These are phyloP conservation scores for Suricata suricatta DNA, from an alignment of 2,113 vertebrate genomes.

Conservation along the genomic window DNA sequence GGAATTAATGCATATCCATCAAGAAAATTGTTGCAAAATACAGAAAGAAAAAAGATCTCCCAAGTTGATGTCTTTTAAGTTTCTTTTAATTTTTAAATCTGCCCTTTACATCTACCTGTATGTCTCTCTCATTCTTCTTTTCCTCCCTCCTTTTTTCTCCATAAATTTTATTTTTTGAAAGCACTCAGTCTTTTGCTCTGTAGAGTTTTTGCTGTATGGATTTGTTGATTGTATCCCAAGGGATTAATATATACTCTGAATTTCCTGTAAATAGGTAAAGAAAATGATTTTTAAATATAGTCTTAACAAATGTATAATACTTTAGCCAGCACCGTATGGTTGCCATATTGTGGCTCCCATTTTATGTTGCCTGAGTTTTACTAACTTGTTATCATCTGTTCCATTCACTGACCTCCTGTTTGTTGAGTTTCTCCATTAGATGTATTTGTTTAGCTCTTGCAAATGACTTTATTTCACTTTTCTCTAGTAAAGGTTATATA, in stretches of 20 bases:
- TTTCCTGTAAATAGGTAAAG: constrained; percentile 42
- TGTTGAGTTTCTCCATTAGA: neutral
- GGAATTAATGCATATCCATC: neutral
- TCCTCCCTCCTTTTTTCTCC: neutral
- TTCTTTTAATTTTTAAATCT: neutral
- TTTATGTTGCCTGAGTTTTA: constrained; percentile 48
- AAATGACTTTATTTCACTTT: neutral
- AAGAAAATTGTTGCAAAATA: neutral
- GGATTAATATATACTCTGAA: neutral
- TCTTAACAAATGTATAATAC: neutral
- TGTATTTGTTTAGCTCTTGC: constrained; percentile 6
- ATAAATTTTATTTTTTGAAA: constrained; percentile 36
- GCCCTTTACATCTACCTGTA: neutral
- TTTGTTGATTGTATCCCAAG: neutral
- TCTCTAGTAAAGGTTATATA: neutral
- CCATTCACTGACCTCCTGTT: neutral
- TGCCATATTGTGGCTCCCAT: constrained; percentile 37
- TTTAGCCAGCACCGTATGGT: neutral
- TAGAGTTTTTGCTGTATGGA: neutral
- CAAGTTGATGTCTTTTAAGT: neutral
- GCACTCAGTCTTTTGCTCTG: neutral
- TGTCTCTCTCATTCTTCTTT: neutral
- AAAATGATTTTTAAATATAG: constrained; percentile 4
- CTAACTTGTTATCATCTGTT: constrained; percentile 14
- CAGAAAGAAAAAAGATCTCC: neutral